phyloP scores from a whole-genome alignment of 2,113 vertebrate genomes.

The Eolophus roseicapilla region DNA sequence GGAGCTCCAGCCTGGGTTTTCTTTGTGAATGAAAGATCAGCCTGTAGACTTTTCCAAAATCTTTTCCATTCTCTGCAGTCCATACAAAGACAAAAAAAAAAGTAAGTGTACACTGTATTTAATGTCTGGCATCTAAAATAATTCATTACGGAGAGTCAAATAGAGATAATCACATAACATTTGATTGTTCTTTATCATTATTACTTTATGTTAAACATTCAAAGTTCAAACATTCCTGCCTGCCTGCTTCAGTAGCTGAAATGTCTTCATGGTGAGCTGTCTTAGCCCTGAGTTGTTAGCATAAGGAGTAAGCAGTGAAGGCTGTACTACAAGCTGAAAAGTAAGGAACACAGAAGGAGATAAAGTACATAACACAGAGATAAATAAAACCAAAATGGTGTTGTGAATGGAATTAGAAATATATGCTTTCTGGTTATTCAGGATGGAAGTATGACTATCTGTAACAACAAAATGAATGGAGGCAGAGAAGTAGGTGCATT shows the following conservation, averaged over 20 bases:
- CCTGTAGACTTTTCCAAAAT: constrained; percentile 63
- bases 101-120: background rate
- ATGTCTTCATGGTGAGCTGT: background rate
- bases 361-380: background rate
- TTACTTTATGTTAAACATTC: background rate
- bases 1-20: constrained; percentile 73
- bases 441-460: background rate
- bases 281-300: background rate
- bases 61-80: constrained; percentile 62
- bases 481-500: background rate
- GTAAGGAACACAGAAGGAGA: background rate
- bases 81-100: background rate
- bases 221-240: background rate
- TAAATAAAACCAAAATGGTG: background rate
- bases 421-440: background rate
- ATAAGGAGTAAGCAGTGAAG: background rate
- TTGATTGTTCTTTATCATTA: background rate
- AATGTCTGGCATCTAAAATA: background rate
- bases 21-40: constrained; percentile 86
- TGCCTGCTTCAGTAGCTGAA: background rate
- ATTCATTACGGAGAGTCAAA: background rate
- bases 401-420: background rate
- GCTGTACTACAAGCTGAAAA: background rate
- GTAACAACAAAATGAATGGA: background rate
- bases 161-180: background rate